phyloP scores from a whole-genome alignment of 2,797 vertebrate genomes.

The Typhlichthys subterraneus region DNA sequence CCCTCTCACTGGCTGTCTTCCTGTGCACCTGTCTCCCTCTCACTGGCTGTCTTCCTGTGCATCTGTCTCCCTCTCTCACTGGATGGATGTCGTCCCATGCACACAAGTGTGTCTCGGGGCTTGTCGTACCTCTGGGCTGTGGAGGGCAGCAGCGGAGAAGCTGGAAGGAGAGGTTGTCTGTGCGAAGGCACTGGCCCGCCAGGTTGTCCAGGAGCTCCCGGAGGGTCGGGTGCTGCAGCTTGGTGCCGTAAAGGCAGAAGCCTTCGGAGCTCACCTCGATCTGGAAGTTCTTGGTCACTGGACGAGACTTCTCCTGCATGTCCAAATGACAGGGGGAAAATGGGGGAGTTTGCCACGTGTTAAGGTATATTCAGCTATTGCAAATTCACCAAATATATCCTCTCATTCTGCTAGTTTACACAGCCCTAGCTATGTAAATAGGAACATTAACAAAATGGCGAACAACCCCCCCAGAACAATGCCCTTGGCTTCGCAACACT shows the following conservation, averaged over 20 bases:
- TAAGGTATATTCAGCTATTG: too few species aligned
- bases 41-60: too few species aligned
- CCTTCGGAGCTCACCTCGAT: conserved; percentile 81
- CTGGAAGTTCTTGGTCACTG: conserved; percentile 91
- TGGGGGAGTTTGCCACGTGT: neutral
- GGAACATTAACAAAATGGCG: too few species aligned
- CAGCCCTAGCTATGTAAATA: too few species aligned
- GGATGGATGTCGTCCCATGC: too few species aligned
- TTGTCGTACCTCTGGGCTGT: conserved; percentile 87
- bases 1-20: too few species aligned
- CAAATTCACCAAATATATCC: too few species aligned
- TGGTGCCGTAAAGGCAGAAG: conserved; percentile 85
- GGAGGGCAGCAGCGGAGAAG: conserved; percentile 92
- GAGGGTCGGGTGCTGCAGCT: conserved; percentile 78
- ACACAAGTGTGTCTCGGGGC: neutral
- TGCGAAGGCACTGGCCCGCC: conserved; percentile 88
- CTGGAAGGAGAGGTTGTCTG: conserved; percentile 91
- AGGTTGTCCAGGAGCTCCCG: conserved; percentile 90
- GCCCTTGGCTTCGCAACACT: too few species aligned
- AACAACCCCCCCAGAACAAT: too few species aligned
- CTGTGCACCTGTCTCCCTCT: too few species aligned
- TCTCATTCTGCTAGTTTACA: too few species aligned
- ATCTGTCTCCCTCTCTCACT: too few species aligned
- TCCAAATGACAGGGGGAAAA: conserved; percentile 44
- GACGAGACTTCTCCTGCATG: conserved; percentile 42